phyloP scores from a whole-genome alignment of 1,140 invertebrate species.

The Drosophila pseudoobscura region DNA sequence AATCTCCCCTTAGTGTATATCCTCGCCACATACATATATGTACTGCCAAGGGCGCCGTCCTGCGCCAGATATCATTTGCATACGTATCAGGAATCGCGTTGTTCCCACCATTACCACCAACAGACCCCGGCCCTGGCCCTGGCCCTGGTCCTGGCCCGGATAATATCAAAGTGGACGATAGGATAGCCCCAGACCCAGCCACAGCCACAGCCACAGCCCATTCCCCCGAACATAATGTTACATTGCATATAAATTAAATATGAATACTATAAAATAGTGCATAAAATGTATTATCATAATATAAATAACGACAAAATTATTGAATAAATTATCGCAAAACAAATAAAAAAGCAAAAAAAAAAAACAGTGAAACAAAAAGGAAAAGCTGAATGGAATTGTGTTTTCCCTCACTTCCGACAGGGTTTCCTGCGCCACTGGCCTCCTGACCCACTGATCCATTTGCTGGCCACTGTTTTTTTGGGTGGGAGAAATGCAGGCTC shows the following conservation, averaged over 20 bases:
- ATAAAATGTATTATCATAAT: slow-evolving; percentile 72
- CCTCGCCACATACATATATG: slow-evolving; percentile 19
- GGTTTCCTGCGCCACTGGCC: slow-evolving; percentile 42
- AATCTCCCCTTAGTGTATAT: slow-evolving; percentile 22
- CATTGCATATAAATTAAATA: slow-evolving; percentile 77
- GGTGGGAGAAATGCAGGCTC: background rate
- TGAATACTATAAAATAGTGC: slow-evolving; percentile 81
- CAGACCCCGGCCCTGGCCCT: background rate
- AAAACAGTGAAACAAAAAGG: slow-evolving; percentile 15
- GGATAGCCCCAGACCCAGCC: slow-evolving; percentile 10
- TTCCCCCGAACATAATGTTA: slow-evolving; percentile 65
- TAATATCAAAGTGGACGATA: slow-evolving; percentile 40
- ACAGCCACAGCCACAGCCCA: background rate
- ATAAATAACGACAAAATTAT: slow-evolving; percentile 77
- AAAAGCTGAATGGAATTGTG: slow-evolving; percentile 8
- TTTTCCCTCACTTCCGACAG: slow-evolving; percentile 35
- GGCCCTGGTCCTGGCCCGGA: background rate
- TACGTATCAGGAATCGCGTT: slow-evolving; percentile 72
- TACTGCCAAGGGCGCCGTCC: slow-evolving; percentile 44
- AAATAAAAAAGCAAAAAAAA: slow-evolving; percentile 14
- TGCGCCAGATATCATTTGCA: slow-evolving; percentile 73
- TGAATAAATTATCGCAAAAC: slow-evolving; percentile 79
- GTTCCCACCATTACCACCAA: slow-evolving; percentile 37
- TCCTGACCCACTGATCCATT: slow-evolving; percentile 35
- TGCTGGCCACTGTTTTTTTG: slow-evolving; percentile 42